phyloP scores from a whole-genome alignment of 1,140 invertebrate genomes.

The Brachionus rubens region DNA sequence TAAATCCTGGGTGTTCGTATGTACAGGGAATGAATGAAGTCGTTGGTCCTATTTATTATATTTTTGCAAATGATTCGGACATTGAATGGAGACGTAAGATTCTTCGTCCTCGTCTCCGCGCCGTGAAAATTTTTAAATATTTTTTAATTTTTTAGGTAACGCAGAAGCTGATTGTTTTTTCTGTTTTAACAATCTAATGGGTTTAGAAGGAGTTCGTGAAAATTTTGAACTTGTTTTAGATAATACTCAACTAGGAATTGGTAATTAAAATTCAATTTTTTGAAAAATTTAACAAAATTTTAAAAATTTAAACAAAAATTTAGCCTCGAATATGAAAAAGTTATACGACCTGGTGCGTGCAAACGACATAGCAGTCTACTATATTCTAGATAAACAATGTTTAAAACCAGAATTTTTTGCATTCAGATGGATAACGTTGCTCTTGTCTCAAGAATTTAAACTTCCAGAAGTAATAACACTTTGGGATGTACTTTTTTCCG shows the following conservation, averaged over 20 bases:
- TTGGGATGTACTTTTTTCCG: conserved; percentile 37
- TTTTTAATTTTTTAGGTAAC: conserved; percentile 67
- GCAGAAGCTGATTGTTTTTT: conserved; percentile 97
- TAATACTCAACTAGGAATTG: conserved; percentile 71
- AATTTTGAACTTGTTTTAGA: conserved; percentile 90
- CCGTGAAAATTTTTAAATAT: too few species aligned
- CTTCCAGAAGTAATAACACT: conserved; percentile 65
- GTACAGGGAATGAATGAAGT: conserved; percentile 98
- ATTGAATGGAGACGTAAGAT: conserved; percentile 73
- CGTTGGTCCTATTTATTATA: conserved; percentile 94
- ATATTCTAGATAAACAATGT: conserved; percentile 73
- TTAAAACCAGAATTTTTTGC: conserved; percentile 91
- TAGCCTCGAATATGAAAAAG: conserved; percentile 62
- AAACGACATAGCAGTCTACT: conserved; percentile 74
- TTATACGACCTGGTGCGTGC: conserved; percentile 72
- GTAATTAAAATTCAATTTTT: conserved; percentile 55
- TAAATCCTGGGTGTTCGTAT: conserved; percentile 95
- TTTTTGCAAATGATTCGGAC: conserved; percentile 85
- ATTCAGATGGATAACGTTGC: conserved; percentile 92
- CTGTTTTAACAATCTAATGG: conserved; percentile 93
- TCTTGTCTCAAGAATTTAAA: conserved; percentile 94
- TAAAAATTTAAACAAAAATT: conserved; percentile 71
- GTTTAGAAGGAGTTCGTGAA: conserved; percentile 80
- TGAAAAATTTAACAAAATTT: conserved; percentile 66
- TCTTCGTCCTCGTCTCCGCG: too few species aligned